A percentile compares a stretch with the other conserved stretches of the same genome.
phyloP scores from a whole-genome alignment of 2,888 invertebrate genomes.

The Caenorhabditis plicata region DNA sequence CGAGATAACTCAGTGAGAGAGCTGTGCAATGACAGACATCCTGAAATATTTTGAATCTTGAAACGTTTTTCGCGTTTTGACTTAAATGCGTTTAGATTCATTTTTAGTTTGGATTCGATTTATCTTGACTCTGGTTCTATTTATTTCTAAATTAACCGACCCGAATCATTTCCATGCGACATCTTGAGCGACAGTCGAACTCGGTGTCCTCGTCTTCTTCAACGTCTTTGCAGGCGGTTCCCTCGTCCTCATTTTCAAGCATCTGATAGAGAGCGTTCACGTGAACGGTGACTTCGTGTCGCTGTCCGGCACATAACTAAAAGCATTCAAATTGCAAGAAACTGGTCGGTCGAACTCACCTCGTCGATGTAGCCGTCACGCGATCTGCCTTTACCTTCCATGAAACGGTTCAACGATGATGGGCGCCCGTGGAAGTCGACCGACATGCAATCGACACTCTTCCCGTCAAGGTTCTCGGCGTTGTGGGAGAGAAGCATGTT shows the following conservation, averaged over 20 bases:
- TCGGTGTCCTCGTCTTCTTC: conserved; percentile 60
- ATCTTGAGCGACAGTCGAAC: conserved; percentile 59
- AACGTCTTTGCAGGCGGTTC: conserved; percentile 57
- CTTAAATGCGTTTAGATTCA: background rate
- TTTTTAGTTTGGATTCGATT: too few relatives aligned
- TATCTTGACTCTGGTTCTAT: background rate
- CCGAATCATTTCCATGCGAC: conserved; percentile 60
- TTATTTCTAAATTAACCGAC: too few relatives aligned
- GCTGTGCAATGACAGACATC: conserved; percentile 60
- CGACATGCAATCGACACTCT: conserved; percentile 60
- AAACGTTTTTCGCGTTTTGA: background rate
- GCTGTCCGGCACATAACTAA: conserved; percentile 58
- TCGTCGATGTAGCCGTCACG: conserved; percentile 60
- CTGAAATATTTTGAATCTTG: too few relatives aligned
- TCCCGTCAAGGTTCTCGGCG: conserved; percentile 54
- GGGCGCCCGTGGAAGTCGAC: conserved; percentile 64
- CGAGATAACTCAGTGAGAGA: conserved; percentile 52
- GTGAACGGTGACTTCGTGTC: conserved; percentile 59
- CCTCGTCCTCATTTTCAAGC: conserved; percentile 62
- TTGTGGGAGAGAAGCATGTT: conserved; percentile 60
- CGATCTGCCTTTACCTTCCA: conserved; percentile 61
- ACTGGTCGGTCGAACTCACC: conserved; percentile 21
- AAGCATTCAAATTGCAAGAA: background rate
- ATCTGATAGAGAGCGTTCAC: conserved; percentile 58
- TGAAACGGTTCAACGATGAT: conserved; percentile 59